These are phyloP conservation scores for Cinclus cinclus DNA, from an alignment of 2,113 vertebrate genomes.

Conservation along the genomic window DNA sequence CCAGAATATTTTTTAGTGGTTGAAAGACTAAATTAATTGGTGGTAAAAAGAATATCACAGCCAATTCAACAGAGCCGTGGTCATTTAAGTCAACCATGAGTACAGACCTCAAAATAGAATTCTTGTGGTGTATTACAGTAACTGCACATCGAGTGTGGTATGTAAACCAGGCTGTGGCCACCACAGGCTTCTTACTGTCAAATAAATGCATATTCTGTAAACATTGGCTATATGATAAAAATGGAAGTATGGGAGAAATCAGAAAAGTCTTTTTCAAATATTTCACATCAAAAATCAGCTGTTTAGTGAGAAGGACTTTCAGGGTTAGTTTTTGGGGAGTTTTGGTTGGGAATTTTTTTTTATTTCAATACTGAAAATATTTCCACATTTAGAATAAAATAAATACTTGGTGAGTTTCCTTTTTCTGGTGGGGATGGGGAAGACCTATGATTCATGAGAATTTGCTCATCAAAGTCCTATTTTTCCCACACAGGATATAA, in stretches of 20 bases:
- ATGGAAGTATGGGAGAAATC: neutral
- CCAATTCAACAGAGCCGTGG: neutral
- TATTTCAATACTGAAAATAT: neutral
- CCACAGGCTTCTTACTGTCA: neutral
- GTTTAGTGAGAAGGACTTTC: neutral
- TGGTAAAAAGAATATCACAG: neutral
- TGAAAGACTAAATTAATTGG: neutral
- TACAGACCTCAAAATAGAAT: neutral
- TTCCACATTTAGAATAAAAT: conserved; percentile 32
- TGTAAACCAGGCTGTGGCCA: neutral
- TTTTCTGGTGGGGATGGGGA: neutral
- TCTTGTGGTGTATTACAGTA: neutral
- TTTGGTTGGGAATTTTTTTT: neutral
- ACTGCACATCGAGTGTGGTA: neutral
- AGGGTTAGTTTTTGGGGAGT: neutral
- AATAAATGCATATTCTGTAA: neutral
- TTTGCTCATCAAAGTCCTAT: neutral
- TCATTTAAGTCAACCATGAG: neutral
- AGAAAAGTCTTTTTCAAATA: neutral
- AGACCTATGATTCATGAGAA: neutral
- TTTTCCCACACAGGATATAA: neutral
- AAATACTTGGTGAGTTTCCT: neutral
- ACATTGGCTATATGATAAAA: neutral
- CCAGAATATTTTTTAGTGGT: neutral
- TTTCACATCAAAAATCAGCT: neutral